Percentiles rank a stretch among this genome's conserved stretches.
Conservation (phyloP, 2,888 invertebrate genomes). For the Syrphus vitripennis region DNA sequence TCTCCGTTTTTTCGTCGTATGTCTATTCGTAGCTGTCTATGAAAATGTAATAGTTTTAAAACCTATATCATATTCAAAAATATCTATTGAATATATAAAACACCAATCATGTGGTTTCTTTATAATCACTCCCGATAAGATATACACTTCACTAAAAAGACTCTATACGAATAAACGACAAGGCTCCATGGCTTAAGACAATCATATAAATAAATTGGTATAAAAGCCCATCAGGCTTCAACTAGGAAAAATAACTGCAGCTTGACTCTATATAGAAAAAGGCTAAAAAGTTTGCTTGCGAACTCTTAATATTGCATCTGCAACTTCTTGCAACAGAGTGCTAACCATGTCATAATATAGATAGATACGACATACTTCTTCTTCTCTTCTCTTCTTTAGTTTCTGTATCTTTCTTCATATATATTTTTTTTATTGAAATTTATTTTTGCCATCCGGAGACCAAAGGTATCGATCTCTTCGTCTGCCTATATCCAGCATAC, state of each 20-base stretch:
- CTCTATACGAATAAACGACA: constrained; percentile 1
- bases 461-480: constrained; percentile 67
- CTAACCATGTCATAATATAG: constrained; percentile 71
- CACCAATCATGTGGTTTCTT: constrained; percentile 44
- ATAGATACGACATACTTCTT: constrained; percentile 68
- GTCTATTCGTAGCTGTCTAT: no score
- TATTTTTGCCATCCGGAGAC: constrained; percentile 39
- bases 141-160: constrained; percentile 40
- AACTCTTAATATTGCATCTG: constrained; percentile 62
- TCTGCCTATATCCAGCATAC: constrained; percentile 45
- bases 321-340: constrained; percentile 59
- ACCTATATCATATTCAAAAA: neutral
- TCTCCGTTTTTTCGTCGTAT: no score
- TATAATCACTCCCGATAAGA: constrained; percentile 59
- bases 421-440: constrained; percentile 13
- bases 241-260: constrained; percentile 44
- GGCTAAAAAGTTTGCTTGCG: constrained; percentile 23
- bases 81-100: constrained; percentile 43
- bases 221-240: constrained; percentile 36
- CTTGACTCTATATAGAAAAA: neutral
- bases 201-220: constrained; percentile 68
- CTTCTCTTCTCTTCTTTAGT: constrained; percentile 18
- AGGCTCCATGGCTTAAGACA: constrained; percentile 36
- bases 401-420: neutral
- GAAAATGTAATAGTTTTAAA: neutral